Base-by-base conservation (phyloP, 1,140 invertebrate species). In the Camponotus pennsylvanicus region DNA sequence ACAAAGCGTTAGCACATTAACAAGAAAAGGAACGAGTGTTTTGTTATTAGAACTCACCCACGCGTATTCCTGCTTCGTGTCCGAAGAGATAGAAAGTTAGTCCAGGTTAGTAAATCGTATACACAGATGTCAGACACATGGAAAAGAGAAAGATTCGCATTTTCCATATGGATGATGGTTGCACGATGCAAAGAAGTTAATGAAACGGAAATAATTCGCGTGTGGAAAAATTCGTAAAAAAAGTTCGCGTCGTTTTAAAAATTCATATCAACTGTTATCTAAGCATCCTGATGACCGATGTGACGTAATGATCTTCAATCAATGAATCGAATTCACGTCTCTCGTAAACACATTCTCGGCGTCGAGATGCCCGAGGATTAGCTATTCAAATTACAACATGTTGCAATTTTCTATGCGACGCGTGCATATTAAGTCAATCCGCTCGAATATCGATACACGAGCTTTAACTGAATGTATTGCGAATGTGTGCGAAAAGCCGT, bases 1-100 rank as follows among this genome's bases (percentile, higher is more conserved):
- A 61, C 8, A 37, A 61, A 83, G 40, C 4, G n/a, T 49, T 83
- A 83, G 34, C 49, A 9, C 13, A 55, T 21, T 49, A 83, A 83
- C 37, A 13, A 37, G 15, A 49, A 52, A 45, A 15, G 40, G 15
- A 15, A 83, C 15, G 21, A 21, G 2, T 45, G 13, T 64, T 42
- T 69, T 80, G 57, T 70, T 13, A 70, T 83, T 57, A 59, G 40
- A 69, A 94, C 95, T 95, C 92, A 95, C 95, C 95, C 21, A 95
- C 93, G 85, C 95, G 94, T 86, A 94, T 94, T 94, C 94, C 95
- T 90, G 94, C 91, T 92, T 80, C 64, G 92, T 90, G 91, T 86
- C 92, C 91, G 89, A 92, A 93, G 89, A 93, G 86, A 94, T 89
- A 93, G 88, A 92, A 94, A 94, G 89, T 92, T 91, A 90, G 90